Conservation (phyloP, 2,888 invertebrate genomes). For the Lasioglossum oenotherae region DNA sequence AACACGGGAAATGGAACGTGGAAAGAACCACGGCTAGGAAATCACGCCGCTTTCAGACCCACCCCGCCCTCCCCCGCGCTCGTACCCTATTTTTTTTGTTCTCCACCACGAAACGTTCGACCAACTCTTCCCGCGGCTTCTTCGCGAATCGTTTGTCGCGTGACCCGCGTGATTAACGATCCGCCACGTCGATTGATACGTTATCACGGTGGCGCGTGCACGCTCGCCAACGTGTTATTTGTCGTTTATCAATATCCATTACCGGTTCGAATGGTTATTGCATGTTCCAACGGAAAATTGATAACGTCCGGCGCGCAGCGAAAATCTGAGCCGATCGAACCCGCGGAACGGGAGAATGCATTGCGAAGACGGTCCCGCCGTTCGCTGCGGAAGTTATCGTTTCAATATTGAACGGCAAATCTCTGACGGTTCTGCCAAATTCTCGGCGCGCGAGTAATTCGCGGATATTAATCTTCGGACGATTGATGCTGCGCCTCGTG, state of each 20-base stretch:
- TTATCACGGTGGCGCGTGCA: background rate
- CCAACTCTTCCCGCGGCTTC: background rate
- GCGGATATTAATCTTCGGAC: background rate
- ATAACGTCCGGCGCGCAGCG: background rate
- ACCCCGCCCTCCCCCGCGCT: no score
- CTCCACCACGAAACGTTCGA: background rate
- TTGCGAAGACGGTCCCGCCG: background rate
- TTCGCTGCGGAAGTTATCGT: background rate
- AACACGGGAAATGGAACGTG: constrained; percentile 54
- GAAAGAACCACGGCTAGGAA: constrained; percentile 45
- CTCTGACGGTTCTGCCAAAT: background rate
- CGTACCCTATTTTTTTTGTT: background rate
- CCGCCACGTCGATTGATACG: background rate
- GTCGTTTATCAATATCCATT: constrained; percentile 23
- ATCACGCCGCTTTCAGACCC: constrained; percentile 41
- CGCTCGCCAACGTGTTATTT: constrained; percentile 1
- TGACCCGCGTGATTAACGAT: background rate
- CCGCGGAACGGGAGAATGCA: background rate
- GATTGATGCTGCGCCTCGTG: background rate
- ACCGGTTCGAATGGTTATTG: constrained; percentile 5
- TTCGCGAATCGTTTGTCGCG: background rate
- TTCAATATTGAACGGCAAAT: background rate
- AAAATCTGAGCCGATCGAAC: background rate
- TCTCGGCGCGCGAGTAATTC: background rate
- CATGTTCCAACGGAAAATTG: background rate